phyloP scores from a whole-genome alignment of 2,797 vertebrate genomes.

The Myotis vivesi region DNA sequence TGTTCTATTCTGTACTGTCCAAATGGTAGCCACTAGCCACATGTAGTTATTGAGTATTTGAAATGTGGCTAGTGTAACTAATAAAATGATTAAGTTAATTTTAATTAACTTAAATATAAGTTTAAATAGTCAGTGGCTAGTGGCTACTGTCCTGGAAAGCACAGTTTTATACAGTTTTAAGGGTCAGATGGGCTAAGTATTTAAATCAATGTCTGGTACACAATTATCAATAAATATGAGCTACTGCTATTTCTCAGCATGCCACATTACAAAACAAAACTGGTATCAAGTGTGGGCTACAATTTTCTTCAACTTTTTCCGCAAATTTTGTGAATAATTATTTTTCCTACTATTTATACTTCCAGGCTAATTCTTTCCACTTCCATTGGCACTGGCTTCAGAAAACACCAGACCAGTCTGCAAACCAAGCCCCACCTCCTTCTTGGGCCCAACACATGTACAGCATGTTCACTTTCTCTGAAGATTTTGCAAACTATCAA shows the following conservation, averaged over 20 bases:
- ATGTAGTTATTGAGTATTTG: not conserved
- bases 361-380: not conserved
- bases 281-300: not conserved
- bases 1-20: not conserved
- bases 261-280: not conserved
- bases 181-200: not conserved
- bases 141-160: not conserved
- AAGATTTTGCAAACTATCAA: not conserved
- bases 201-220: not conserved
- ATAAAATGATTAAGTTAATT: not conserved
- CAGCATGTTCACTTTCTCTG: not conserved
- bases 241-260: not conserved
- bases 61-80: not conserved
- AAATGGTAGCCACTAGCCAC: not conserved
- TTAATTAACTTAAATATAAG: slow-evolving; percentile 27
- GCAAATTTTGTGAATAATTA: not conserved
- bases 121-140: not conserved
- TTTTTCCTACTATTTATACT: not conserved
- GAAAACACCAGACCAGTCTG: not conserved
- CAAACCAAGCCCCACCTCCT: not conserved
- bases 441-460: not conserved
- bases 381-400: not conserved
- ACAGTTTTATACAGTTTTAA: not conserved
- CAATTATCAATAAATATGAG: not conserved
- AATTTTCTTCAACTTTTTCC: not conserved